Evolutionary conservation across 2,888 invertebrate genomes (phyloP).

Genomic region (Luperina testacea): DNA sequence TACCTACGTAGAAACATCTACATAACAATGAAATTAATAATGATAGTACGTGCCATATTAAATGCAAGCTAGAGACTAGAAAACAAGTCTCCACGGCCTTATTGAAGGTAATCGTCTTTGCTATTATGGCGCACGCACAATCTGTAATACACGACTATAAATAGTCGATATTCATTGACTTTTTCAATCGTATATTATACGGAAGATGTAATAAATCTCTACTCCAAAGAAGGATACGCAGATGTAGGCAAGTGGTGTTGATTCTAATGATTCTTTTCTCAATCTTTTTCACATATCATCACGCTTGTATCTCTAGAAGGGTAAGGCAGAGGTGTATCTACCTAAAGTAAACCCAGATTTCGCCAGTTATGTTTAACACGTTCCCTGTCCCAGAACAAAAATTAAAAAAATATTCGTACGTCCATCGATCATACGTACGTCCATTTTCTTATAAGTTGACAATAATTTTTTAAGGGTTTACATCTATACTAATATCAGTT

Average conservation of each 20-base stretch:
- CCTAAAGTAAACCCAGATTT: too few species aligned
- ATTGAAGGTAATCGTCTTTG: conserved; percentile 56
- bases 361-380: too few species aligned
- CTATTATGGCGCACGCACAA: background rate
- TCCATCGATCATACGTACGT: too few species aligned
- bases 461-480: too few species aligned
- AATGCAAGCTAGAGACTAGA: background rate
- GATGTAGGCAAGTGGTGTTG: background rate
- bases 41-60: background rate
- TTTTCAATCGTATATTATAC: conserved; percentile 9
- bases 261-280: background rate
- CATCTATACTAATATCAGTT: too few species aligned
- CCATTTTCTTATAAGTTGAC: too few species aligned
- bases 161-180: conserved; percentile 15
- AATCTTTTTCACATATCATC: background rate
- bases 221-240: background rate
- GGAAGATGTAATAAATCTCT: background rate
- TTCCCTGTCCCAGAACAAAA: too few species aligned
- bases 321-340: too few species aligned
- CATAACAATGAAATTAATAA: background rate
- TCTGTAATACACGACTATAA: background rate
- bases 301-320: background rate
- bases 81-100: conserved; percentile 41
- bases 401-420: too few species aligned
- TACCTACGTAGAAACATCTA: background rate